Conservation (phyloP, 2,113 vertebrate species). For the Erpornis zantholeuca region DNA sequence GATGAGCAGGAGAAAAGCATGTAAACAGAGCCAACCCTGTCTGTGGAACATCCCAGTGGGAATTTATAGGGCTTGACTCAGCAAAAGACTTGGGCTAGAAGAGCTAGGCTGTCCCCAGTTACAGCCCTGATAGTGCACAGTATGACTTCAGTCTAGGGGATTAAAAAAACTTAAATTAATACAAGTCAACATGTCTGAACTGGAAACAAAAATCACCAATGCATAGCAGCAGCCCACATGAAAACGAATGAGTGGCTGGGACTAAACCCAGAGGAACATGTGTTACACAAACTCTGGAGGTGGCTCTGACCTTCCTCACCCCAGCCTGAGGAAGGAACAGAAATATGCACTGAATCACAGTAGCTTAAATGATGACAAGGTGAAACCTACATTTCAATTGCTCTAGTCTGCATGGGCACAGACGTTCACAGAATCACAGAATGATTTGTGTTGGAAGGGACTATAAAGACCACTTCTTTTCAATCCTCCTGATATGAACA, state of each 20-base stretch:
- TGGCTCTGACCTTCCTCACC: neutral
- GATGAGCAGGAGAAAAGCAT: neutral
- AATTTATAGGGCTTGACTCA: slow-evolving; percentile 24
- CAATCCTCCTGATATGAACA: neutral
- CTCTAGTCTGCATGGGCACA: neutral
- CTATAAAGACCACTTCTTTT: neutral
- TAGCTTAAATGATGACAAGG: neutral
- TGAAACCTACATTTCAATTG: neutral
- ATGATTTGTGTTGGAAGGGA: neutral
- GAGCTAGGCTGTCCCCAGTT: neutral
- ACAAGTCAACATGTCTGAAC: neutral
- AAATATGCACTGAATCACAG: neutral
- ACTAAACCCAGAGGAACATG: neutral
- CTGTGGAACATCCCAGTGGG: neutral
- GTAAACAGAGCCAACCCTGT: slow-evolving; percentile 10
- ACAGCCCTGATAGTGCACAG: neutral
- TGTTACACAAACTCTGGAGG: neutral
- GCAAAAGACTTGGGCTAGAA: neutral
- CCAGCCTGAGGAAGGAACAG: neutral
- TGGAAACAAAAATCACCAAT: neutral
- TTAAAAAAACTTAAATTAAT: neutral
- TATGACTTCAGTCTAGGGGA: neutral
- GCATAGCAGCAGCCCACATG: neutral
- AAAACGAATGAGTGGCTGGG: neutral
- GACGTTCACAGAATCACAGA: neutral